These are phyloP conservation scores for Holacanthella duospinosa DNA, from an alignment of 2,888 invertebrate species.

Conservation along the genomic window DNA sequence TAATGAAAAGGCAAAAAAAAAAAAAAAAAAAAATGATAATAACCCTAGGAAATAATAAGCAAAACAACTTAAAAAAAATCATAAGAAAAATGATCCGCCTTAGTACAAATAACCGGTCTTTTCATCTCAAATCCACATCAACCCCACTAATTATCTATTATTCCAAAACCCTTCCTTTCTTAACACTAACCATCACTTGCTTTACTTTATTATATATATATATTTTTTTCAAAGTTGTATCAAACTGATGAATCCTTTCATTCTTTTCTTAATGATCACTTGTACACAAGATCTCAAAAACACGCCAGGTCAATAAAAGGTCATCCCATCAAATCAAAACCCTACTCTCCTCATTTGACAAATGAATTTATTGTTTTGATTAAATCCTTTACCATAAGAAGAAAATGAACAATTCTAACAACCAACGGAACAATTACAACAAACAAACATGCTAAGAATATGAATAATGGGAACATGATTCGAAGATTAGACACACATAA, in stretches of 20 bases:
- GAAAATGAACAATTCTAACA: background rate
- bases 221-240: too few species aligned
- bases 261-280: background rate
- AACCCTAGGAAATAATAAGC: background rate
- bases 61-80: background rate
- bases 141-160: background rate
- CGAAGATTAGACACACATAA: too few species aligned
- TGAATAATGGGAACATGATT: too few species aligned
- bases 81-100: background rate
- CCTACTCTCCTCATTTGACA: background rate
- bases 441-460: too few species aligned
- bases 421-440: background rate
- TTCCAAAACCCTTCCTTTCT: background rate
- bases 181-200: background rate
- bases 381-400: too few species aligned
- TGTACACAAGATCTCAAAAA: background rate
- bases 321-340: background rate
- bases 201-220: background rate
- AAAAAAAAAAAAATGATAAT: slow-evolving; percentile 1
- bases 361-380: background rate
- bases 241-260: too few species aligned
- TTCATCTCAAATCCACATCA: background rate
- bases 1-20: background rate
- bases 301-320: background rate
- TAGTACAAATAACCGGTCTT: background rate